Evolutionary conservation across 35 echinoderm and acorn worm genomes (phyloP).

Genomic region (Anneissia japonica): DNA sequence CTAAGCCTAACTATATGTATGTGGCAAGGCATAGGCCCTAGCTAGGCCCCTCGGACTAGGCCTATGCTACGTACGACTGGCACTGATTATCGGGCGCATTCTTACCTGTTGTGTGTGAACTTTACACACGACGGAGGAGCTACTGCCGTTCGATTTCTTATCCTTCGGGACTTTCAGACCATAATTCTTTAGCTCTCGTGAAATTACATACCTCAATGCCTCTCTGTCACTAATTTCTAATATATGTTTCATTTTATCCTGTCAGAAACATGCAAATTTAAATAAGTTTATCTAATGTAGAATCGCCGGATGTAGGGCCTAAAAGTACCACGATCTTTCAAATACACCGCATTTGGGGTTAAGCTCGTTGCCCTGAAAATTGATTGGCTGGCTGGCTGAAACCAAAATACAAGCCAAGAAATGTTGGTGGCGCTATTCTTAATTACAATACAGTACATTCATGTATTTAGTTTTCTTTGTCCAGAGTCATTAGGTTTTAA

Average conservation of each 20-base stretch:
- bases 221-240: neutral
- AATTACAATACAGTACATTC: too few species aligned
- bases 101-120: neutral
- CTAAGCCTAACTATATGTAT: too few species aligned
- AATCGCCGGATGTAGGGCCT: too few species aligned
- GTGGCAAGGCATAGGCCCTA: neutral
- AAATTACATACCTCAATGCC: constrained; percentile 3
- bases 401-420: neutral
- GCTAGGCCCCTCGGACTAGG: neutral
- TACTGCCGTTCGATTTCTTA: constrained; percentile 2
- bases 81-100: neutral
- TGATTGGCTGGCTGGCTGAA: neutral
- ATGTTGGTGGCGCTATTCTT: neutral
- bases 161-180: constrained; percentile 3
- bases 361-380: neutral
- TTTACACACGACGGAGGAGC: neutral
- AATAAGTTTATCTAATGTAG: too few species aligned
- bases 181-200: neutral
- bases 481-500: too few species aligned
- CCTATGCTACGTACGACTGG: neutral
- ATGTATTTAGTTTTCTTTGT: too few species aligned
- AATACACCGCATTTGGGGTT: neutral
- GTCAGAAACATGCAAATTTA: neutral
- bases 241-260: constrained; percentile 11
- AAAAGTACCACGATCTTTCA: too few species aligned